Base-by-base conservation (phyloP, 2,888 invertebrate genomes). In the Hemistola chrysoprasaria region DNA sequence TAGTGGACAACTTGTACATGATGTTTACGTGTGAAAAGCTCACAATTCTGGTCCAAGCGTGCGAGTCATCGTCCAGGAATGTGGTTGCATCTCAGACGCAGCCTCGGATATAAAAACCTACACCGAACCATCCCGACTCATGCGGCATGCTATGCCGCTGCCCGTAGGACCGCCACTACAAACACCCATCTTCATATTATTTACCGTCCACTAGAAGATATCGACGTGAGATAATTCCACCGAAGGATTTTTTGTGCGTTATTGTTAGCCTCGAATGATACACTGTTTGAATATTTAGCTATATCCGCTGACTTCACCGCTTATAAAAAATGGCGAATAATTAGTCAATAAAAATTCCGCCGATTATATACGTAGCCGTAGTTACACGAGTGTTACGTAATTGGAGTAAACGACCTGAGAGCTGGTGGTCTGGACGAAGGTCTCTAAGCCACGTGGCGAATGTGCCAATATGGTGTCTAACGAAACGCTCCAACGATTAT, bases 261-360 rank as follows among this genome's bases (percentile, higher is more conserved):
- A 84, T 84, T 85, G 85, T 86, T 82, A 79, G 73, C 82, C 78
- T 79, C 80, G 78, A 80, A 78, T 87, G 88, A 87, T 85, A 87
- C 87, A 87, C 86, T 76, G 78, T 73, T 81, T 79, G 87, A 88
- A 87, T 87, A 88, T 87, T 87, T 85, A 87, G 85, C 79, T 74
- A 86, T 87, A 85, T 88, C 88, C 87, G 87, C 85, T 87, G 85
- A 86, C 80, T 86, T 86, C 86, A 86, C 79, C 79, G 74, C 75
- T 68, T 78, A 77, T 77, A 85, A 86, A 86, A 86, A 86, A 83
- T 80, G 68, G 72, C 78, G 82, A 86, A 87, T 87, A 87, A 87
- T 87, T 87, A 87, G 85, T 84, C 85, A 83, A 88, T 88, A 87
- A 86, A 88, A 87, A 87, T 88, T 87, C 88, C 84, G 77, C 64